phyloP scores from a whole-genome alignment of 37 sponge, comb jelly and placozoan species.

The Spongilla lacustris region DNA sequence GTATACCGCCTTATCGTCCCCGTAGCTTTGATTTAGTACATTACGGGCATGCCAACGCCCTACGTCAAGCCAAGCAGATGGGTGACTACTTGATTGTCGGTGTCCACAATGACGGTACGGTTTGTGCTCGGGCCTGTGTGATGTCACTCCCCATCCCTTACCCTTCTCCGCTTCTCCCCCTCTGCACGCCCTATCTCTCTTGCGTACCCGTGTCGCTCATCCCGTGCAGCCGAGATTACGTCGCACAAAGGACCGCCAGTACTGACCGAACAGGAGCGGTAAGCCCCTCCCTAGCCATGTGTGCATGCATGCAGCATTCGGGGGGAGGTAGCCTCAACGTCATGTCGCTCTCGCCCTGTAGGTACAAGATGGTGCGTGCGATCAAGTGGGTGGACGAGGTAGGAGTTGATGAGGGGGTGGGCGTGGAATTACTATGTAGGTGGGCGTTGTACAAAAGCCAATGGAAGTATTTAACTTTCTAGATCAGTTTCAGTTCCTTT shows the following conservation, averaged over 20 bases:
- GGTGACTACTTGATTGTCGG: conserved; percentile 93
- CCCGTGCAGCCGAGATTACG: conserved; percentile 60
- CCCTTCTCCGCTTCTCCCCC: not conserved
- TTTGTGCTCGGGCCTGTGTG: not conserved
- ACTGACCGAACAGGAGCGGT: conserved; percentile 90
- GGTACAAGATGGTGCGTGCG: conserved; percentile 90
- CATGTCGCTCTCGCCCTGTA: too few species aligned
- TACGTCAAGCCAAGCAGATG: conserved; percentile 92
- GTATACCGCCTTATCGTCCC: not conserved
- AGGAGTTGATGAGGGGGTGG: not conserved
- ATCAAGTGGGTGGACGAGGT: conserved; percentile 99
- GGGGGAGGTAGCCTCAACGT: too few species aligned
- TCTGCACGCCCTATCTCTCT: not conserved
- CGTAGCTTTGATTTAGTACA: conserved; percentile 94
- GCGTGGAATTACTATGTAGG: not conserved
- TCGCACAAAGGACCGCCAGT: conserved; percentile 93
- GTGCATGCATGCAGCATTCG: too few species aligned
- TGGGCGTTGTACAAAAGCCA: too few species aligned
- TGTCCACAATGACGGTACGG: conserved; percentile 90
- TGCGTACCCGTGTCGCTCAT: not conserved
- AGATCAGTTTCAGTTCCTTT: too few species aligned
- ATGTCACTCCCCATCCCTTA: not conserved
- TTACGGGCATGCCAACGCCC: conserved; percentile 96
- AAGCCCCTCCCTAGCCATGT: not conserved
- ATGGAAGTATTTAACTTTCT: too few species aligned